Conservation (phyloP, 1,140 invertebrate species). For the Uloborus diversus region DNA sequence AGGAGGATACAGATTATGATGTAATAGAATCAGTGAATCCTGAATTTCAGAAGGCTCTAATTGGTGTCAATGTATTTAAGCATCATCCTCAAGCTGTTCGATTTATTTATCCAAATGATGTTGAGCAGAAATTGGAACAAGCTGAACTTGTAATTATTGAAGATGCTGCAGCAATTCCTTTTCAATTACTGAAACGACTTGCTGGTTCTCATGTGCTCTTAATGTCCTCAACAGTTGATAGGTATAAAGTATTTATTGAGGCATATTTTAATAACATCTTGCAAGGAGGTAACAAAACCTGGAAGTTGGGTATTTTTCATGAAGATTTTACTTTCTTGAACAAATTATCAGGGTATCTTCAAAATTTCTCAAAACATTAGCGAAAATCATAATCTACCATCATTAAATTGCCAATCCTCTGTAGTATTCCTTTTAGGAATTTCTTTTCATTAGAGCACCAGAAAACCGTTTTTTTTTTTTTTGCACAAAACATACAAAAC, state of each 20-base stretch:
- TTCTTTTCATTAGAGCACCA: neutral
- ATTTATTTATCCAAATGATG: slow-evolving; percentile 94
- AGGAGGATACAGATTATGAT: slow-evolving; percentile 96
- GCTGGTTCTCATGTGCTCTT: slow-evolving; percentile 94
- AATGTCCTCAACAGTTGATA: slow-evolving; percentile 96
- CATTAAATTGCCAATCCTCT: neutral
- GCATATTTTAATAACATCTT: neutral
- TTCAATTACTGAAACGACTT: slow-evolving; percentile 90
- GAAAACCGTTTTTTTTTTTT: too few species aligned
- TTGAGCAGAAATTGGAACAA: slow-evolving; percentile 80
- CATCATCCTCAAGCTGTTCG: slow-evolving; percentile 96
- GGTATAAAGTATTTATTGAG: slow-evolving; percentile 66
- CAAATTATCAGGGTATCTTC: neutral
- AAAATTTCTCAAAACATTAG: too few species aligned
- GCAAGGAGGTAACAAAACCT: too few species aligned
- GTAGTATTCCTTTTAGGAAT: neutral
- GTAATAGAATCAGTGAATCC: slow-evolving; percentile 95
- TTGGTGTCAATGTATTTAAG: slow-evolving; percentile 87
- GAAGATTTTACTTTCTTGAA: neutral
- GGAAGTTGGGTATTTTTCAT: too few species aligned
- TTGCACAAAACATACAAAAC: too few species aligned
- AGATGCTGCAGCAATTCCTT: slow-evolving; percentile 98
- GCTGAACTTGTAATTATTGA: slow-evolving; percentile 98
- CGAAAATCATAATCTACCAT: neutral
- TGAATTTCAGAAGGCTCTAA: slow-evolving; percentile 95